phyloP scores from a whole-genome alignment of 2,113 vertebrate species.

The Mus spicilegus region DNA sequence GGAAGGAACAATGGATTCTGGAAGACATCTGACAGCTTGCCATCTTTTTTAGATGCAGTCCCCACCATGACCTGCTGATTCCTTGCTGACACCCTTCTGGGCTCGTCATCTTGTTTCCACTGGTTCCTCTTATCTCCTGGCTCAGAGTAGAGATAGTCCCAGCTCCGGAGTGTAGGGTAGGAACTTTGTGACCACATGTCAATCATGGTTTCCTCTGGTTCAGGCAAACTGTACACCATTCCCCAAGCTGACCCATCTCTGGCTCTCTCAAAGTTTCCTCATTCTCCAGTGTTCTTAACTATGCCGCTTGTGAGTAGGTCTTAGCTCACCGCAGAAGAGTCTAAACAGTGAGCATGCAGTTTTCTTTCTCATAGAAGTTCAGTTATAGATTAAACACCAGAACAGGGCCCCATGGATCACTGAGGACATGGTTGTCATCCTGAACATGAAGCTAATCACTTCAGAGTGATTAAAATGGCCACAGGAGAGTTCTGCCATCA shows the following conservation, averaged over 20 bases:
- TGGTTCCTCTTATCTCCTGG: not conserved
- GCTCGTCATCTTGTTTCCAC: fast-evolving
- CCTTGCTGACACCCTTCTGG: not conserved
- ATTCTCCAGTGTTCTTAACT: not conserved
- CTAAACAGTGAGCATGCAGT: not conserved
- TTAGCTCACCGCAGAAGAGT: not conserved
- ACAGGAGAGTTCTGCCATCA: not conserved
- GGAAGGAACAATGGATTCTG: not conserved
- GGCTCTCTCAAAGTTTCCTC: not conserved
- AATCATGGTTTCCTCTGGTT: fast-evolving
- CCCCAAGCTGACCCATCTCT: no score
- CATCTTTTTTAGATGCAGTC: fast-evolving
- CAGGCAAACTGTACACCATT: fast-evolving
- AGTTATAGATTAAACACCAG: not conserved
- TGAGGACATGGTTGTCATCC: not conserved
- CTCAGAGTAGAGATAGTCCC: no score
- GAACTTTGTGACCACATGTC: fast-evolving
- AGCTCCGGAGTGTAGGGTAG: no score
- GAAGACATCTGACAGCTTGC: not conserved
- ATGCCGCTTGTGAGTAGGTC: no score
- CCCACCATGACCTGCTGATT: fast-evolving
- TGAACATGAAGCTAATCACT: not conserved
- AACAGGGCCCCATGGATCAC: not conserved
- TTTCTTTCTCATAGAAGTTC: not conserved
- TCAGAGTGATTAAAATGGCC: not conserved